A percentile compares a stretch with the other conserved stretches of the same genome.
These are phyloP conservation scores for Psammodynastes pulverulentus DNA, from an alignment of 2,113 vertebrate genomes.

Conservation along the genomic window DNA sequence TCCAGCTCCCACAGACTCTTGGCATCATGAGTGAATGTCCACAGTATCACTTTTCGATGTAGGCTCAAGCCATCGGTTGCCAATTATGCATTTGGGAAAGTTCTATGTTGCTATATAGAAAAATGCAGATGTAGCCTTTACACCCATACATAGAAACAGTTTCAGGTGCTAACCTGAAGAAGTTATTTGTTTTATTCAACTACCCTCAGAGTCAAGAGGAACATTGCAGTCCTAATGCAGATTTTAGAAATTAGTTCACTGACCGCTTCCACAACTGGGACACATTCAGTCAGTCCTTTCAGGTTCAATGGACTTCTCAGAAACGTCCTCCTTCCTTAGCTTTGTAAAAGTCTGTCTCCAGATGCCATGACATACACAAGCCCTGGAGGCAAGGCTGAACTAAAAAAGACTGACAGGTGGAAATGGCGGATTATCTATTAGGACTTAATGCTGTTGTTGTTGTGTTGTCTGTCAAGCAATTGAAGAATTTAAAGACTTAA, in stretches of 20 bases:
- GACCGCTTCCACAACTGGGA: background rate
- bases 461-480: background rate
- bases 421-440: background rate
- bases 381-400: background rate
- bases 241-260: constrained; percentile 32
- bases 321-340: constrained; percentile 24
- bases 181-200: background rate
- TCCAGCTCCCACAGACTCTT: background rate
- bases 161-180: background rate
- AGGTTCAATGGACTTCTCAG: constrained; percentile 24
- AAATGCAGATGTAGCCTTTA: constrained; percentile 18
- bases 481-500: background rate
- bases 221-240: background rate
- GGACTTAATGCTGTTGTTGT: background rate
- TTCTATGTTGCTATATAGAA: background rate
- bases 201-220: background rate
- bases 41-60: background rate
- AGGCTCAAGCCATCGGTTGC: background rate
- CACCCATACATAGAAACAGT: constrained; percentile 22
- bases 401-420: background rate
- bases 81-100: constrained; percentile 16
- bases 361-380: background rate
- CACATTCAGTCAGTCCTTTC: constrained; percentile 18
- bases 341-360: background rate
- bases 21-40: background rate